A percentile compares a stretch with the other conserved stretches of the same genome.
Conservation (phyloP, 2,113 vertebrate species). For the Nyctereutes procyonoides region DNA sequence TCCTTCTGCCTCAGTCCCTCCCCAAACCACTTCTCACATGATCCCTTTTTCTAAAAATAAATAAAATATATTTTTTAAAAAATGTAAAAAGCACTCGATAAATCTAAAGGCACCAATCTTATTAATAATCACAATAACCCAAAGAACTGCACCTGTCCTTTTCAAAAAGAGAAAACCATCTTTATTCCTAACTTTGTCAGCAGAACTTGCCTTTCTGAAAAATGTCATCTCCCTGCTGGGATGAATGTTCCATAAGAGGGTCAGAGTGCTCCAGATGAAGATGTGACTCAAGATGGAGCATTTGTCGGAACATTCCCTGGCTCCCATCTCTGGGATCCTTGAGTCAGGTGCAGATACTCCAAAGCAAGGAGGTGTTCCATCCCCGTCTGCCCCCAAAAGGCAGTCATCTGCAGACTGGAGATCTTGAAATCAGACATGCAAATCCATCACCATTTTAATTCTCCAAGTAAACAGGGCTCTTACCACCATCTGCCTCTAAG, state of each 20-base stretch:
- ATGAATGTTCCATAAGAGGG: not conserved
- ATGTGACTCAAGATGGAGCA: not conserved
- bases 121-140: not conserved
- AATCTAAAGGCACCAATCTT: not conserved
- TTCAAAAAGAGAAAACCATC: not conserved
- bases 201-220: not conserved
- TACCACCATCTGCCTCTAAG: constrained; percentile 44
- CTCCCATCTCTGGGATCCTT: not conserved
- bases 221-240: not conserved
- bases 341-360: constrained; percentile 55
- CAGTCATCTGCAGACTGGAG: constrained; percentile 57
- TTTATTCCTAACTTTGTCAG: not conserved
- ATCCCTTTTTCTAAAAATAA: not conserved
- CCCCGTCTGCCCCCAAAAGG: not conserved
- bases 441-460: constrained; percentile 68
- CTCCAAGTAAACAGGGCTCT: constrained; percentile 70
- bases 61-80: not conserved
- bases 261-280: not conserved
- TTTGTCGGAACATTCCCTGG: not conserved
- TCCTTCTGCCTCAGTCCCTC: not conserved
- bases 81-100: not conserved
- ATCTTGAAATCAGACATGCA: constrained; percentile 71
- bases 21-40: not conserved
- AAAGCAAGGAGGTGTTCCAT: constrained; percentile 8
- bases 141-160: not conserved